phyloP scores from a whole-genome alignment of 2,797 vertebrate species.

The Ciconia nigra region DNA sequence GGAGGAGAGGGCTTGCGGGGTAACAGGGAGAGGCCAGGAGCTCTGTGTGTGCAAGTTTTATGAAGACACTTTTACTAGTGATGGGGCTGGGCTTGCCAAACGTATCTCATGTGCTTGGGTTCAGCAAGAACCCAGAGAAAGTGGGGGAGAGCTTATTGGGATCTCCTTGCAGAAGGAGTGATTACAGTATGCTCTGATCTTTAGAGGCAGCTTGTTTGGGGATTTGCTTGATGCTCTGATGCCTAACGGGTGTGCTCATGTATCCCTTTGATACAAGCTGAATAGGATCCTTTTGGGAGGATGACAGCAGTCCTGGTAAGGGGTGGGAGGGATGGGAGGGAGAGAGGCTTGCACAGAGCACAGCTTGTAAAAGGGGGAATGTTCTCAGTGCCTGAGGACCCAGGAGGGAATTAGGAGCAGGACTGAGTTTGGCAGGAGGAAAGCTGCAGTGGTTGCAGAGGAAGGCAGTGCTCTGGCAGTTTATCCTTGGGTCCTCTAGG shows the following conservation, averaged over 20 bases:
- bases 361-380: not conserved
- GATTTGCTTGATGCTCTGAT: constrained; percentile 13
- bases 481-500: not conserved
- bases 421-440: not conserved
- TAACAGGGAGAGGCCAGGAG: not conserved
- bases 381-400: not conserved
- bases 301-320: not conserved
- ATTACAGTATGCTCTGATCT: not conserved
- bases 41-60: not conserved
- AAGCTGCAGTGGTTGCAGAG: not conserved
- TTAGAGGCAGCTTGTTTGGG: not conserved
- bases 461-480: not conserved
- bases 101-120: not conserved
- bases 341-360: not conserved
- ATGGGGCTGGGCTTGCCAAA: not conserved
- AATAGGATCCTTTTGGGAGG: not conserved
- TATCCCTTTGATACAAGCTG: not conserved
- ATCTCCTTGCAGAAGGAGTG: not conserved
- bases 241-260: not conserved
- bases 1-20: not conserved
- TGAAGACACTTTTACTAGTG: not conserved
- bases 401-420: not conserved
- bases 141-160: not conserved
- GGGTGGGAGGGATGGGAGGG: not conserved
- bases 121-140: not conserved